Evolutionary conservation across 2,797 vertebrate species (phyloP), one percentile per base, ranked within the genome.

Genomic region (Fratercula arctica): DNA sequence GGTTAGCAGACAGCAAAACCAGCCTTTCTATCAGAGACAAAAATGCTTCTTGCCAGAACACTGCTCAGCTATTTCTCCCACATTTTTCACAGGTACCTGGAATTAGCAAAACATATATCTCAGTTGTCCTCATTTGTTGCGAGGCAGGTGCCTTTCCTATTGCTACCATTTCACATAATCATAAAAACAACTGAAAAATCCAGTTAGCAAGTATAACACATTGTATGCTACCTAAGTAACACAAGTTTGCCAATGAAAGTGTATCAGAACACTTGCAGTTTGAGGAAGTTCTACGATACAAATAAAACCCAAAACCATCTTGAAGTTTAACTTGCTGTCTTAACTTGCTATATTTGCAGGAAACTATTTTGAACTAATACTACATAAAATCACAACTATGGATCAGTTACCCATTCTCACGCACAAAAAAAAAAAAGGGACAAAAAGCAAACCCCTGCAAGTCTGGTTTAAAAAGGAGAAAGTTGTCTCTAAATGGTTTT

Each of bases 71-170:
- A 45, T 26, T 82, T 85, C 57, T 66, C 41, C 21, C 4, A 24
- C 12, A 59, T n/a, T 74, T 85, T 83, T 60, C 46, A 73, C 13
- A 11, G 3, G 4, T 15, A 77, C 6, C 16, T 46, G 21, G 24
- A 16, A 59, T 51, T 61, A 31, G 73, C 75, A 70, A 35, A 1
- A 4, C 6, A 3, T 21, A 61, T 0, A 0, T 41, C 80, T n/a
- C 39, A 63, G 5, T 18, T 39, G 6, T 72, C 66, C 37, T 78
- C 31, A 28, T 14, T 13, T 68, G 25, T 28, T 70, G 51, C 1
- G 1, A 81, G 15, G 37, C 45, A 86, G 23, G 25, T 75, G 12
- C 18, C 50, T 37, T 74, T 57, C 60, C 72, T 57, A 50, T 16
- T 64, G 45, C 53, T 68, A 61, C 18, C 5, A 3, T 45, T 41